Evolutionary conservation across 2,113 vertebrate species (phyloP).

Genomic region (Odobenus rosmarus): DNA sequence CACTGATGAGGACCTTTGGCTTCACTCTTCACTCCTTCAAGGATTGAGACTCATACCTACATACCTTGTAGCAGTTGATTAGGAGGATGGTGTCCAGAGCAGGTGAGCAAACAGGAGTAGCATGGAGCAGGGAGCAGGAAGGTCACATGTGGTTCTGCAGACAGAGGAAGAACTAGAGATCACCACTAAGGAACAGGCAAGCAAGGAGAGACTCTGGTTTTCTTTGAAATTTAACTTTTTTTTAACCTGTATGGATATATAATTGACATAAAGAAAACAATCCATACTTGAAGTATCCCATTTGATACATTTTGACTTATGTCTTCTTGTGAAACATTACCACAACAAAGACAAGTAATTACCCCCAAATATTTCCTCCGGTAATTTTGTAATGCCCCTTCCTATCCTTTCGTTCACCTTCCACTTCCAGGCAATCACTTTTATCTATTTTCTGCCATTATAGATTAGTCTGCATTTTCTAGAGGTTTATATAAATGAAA

Average conservation of each 20-base stretch:
- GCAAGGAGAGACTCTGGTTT: not conserved
- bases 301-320: not conserved
- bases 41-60: not conserved
- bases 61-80: not conserved
- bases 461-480: not conserved
- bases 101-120: not conserved
- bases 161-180: not conserved
- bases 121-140: not conserved
- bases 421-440: not conserved
- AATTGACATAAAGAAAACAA: not conserved
- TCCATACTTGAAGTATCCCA: not conserved
- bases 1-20: not conserved
- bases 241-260: not conserved
- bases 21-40: not conserved
- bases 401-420: not conserved
- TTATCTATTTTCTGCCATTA: not conserved
- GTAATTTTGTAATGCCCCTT: not conserved
- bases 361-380: not conserved
- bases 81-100: not conserved
- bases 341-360: not conserved
- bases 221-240: not conserved
- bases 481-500: not conserved
- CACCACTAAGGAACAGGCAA: not conserved
- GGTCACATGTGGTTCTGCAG: not conserved
- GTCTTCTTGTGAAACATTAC: not conserved